Base-by-base conservation (phyloP, 2,888 invertebrate genomes). In the Cheilosia pagana region DNA sequence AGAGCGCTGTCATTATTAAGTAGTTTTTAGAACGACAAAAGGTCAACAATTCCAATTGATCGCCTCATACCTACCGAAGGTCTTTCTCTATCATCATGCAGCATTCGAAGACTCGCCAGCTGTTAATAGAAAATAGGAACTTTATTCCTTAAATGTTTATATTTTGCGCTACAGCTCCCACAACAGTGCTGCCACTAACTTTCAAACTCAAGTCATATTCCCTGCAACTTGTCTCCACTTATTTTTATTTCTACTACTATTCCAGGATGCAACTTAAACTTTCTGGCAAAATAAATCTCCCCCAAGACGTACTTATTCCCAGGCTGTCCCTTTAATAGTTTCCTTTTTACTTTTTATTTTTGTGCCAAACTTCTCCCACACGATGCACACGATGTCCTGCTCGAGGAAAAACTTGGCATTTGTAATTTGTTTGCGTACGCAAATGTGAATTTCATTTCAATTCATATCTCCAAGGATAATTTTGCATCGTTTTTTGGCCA, bases 381-480 rank as follows among this genome's bases (percentile, higher is more conserved):
- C 8, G 1, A 28, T 35, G 10, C 23, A 21, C 39, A 23, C n/a
- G n/a, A 1, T n/a, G 3, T 16, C 28, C 19, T 45, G 6, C 2
- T 16, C 45, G 14, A 43, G 19, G 50, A 35, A 53, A 19, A 72
- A 62, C 43, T 31, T 62, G 31, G 43, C n/a, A 57, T 63, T 81
- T 39, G 19, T 75, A 35, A 65, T 60, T 50, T 60, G 48, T 67
- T 71, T 28, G 57, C 55, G 4, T 67, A 67, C 39, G 39, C 16
- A 76, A 48, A 72, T 82, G 72, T 82, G 55, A 50, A 70, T 57
- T 68, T 43, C 31, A 55, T 76, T 65, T 59, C 28, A 39, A 70
- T 71, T 71, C 57, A 75, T 81, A 57, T 81, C 68, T 63, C 68
- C 23, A 19, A 48, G 68, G 62, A 75, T 70, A 63, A 57, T 68